Evolutionary conservation across 2,113 vertebrate species (phyloP), one percentile per base, ranked within the genome.

Genomic region (Elachura formosa): DNA sequence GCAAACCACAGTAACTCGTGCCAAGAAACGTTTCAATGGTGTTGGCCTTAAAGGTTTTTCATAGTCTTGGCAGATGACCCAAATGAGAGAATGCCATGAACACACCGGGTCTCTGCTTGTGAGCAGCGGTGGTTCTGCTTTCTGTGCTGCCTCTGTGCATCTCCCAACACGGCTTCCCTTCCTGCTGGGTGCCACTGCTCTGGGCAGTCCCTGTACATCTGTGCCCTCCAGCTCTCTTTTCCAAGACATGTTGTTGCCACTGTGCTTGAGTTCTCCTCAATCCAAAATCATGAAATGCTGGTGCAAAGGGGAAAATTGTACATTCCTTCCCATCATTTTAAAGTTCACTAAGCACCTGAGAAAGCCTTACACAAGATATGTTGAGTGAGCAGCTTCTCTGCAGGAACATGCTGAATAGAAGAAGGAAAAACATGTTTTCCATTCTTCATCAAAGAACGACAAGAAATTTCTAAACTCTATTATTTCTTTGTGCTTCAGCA

Each of bases 11-110:
- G 84, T 6, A 87, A 78, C 3, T 16, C 82, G 86, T 95, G 97
- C 97, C 97, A 98, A 98, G 94, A 88, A 97, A 87, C 84, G 90
- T 92, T 95, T 97, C 97, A 94, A 90, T 87, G 95, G 82, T 46
- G 55, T 73, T 96, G 95, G 92, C 91, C 97, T 95, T 79, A 76
- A 83, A 97, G 95, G 96, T 97, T 96, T 71, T 87, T 94, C 95
- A 40, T 43, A 41, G 86, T 89, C 92, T 95, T 97, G 97, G 96
- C 96, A 95, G 72, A 12, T 6, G 21, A 67, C 29, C 33, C 66
- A 31, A 61, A 29, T 46, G 54, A 40, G 23, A 90, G 87, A 89
- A 79, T 56, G 87, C 48, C 23, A 11, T 89, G 79, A 90, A 11
- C 59, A 78, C 94, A 38, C 7, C 33, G 33, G 36, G 2, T 23